Evolutionary conservation across 1,140 invertebrate species (phyloP).

Genomic region (Calliphora vicina): DNA sequence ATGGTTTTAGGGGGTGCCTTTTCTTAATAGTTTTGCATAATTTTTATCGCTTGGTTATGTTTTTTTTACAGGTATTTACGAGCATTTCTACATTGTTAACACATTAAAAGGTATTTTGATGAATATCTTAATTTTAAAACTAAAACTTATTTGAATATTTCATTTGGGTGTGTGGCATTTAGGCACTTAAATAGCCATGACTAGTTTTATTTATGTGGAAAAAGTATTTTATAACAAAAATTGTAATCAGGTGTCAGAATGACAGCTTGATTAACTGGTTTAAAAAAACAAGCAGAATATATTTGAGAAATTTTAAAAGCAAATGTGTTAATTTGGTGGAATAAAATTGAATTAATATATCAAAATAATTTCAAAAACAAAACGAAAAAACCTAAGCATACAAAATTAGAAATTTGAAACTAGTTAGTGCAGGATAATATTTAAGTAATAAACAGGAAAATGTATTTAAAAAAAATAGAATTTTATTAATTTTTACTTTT

Average conservation of each 20-base stretch:
- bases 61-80: background rate
- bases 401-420: too few species aligned
- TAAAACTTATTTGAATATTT: background rate
- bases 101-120: background rate
- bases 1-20: background rate
- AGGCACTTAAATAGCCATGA: conserved; percentile 12
- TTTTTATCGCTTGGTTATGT: background rate
- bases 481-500: too few species aligned
- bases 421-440: too few species aligned
- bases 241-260: background rate
- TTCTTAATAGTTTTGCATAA: background rate
- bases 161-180: background rate
- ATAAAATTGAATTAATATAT: too few species aligned
- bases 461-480: too few species aligned
- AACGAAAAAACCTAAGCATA: too few species aligned
- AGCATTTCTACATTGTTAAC: background rate
- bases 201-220: background rate
- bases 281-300: too few species aligned
- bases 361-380: too few species aligned
- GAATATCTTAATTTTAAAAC: background rate
- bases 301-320: too few species aligned
- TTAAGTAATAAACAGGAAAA: too few species aligned
- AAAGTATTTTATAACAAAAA: background rate
- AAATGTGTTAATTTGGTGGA: too few species aligned
- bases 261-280: background rate